Evolutionary conservation across 2,888 invertebrate genomes (phyloP), one percentile per base, ranked within the genome.

Genomic region (Pseudococcus viburni): DNA sequence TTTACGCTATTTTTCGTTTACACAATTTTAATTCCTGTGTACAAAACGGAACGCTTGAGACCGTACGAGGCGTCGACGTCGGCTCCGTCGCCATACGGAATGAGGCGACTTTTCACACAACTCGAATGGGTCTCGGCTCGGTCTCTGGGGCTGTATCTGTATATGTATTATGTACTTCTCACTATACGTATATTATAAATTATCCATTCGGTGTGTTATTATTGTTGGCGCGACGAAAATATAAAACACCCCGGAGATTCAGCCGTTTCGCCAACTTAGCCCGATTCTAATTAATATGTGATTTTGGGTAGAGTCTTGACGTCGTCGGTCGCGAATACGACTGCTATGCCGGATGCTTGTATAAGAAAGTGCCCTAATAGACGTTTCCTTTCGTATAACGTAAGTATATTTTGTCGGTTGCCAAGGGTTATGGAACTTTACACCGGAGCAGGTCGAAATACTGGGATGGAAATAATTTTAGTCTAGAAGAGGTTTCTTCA

Each of bases 1-100:
- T 77, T 77, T 77, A 77, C 77, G 77, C 77, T 77, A 33, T 33
- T 77, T 77, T 77, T 39, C 77, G 77, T 39, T 39, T 77, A 77
- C 39, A 17, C 77, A 15, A 77, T 77, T 77, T 39, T 77, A 77
- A 77, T 77, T 77, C 77, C 33, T 77, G 39, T 39, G 77, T 39
- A 77, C 77, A 26, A 33, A 17, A 17, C 77, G 9, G 64, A 64
- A 12, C 64, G 19, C 64, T 64, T 22, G 64, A 64, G 64, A 64
- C 64, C 22, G 64, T 64, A 22, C 64, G 22, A 64, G 64, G 12
- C 51, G 51, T 51, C 15, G 51, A 5, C 51, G 17, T 17, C 51
- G 51, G 11, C 2, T 22, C 26, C 26, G n/a, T n/a, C n/a, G n/a
- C n/a, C n/a, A n/a, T n/a, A n/a, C n/a, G n/a, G n/a, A 33, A 33